Evolutionary conservation across 2,888 invertebrate species (phyloP).

Genomic region (Pimpla rufipes): DNA sequence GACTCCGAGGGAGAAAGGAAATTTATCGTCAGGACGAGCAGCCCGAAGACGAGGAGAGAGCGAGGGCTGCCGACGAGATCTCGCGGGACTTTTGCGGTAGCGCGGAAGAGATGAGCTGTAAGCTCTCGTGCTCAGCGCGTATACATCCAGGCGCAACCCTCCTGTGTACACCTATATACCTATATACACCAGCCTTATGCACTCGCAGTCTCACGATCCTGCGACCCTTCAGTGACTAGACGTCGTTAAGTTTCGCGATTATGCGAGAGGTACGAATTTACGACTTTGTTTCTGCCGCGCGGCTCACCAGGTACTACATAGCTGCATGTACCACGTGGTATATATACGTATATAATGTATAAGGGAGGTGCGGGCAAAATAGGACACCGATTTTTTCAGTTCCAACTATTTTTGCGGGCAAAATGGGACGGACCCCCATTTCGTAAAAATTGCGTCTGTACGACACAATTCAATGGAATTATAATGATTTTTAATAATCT

Average conservation of each 20-base stretch:
- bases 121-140: slow-evolving; percentile 28
- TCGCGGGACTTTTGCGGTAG: slow-evolving; percentile 25
- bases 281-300: slow-evolving; percentile 19
- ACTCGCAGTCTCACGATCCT: neutral
- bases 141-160: neutral
- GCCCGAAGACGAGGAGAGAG: slow-evolving; percentile 5
- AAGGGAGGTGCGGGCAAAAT: too few species aligned
- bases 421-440: too few species aligned
- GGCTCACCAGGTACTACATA: neutral
- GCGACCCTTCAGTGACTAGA: slow-evolving; percentile 42
- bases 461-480: too few species aligned
- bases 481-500: too few species aligned
- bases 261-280: slow-evolving; percentile 42
- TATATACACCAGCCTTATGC: neutral
- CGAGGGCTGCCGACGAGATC: slow-evolving; percentile 19
- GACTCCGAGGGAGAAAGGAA: neutral
- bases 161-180: neutral
- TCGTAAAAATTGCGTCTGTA: too few species aligned
- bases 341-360: neutral
- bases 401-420: too few species aligned
- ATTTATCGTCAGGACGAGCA: slow-evolving; percentile 22
- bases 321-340: neutral
- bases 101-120: slow-evolving; percentile 21
- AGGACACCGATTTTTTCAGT: too few species aligned
- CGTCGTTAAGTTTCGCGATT: slow-evolving; percentile 53